Evolutionary conservation across 2,797 vertebrate genomes (phyloP), one percentile per base, ranked within the genome.

Genomic region (Scolopax bukidnonensis): DNA sequence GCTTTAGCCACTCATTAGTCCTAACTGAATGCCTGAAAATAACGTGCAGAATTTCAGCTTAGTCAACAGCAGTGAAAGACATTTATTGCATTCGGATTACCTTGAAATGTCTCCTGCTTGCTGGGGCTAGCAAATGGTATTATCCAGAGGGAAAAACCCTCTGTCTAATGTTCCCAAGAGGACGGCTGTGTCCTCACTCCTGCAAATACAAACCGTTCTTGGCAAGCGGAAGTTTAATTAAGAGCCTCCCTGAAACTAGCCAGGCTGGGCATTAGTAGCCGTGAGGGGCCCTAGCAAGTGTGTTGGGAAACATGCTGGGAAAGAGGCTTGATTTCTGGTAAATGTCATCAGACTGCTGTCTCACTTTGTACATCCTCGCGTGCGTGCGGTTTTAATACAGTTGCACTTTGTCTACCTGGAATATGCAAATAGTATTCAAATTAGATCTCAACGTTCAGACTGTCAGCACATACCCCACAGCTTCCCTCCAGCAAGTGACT

Each of bases 371-470:
- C 54, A 4, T n/a, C 91, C 81, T 88, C 45, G 3, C 3, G 1
- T 4, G 2, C 6, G 24, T 0, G 2, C 13, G 27, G 18, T 85
- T 96, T 86, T 91, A 95, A 78, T 73, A 68, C 24, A 1, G 68
- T 86, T 71, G 81, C 36, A 45, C 82, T 86, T 93, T 93, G 96
- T 96, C 97, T 98, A 97, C 98, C 97, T 98, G 98, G 61, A 93
- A 93, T 96, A 98, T 98, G 98, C 97, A 98, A 98, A 98, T 97
- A 8, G 40, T 57, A 98, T 98, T 97, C 97, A 98, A 97, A 98
- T 98, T 32, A 91, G 94, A 90, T 30, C 92, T 93, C 87, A 32
- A 83, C 36, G 36, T 79, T 91, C 87, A 53, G 94, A 61, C 96
- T 97, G 97, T 96, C 95, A 97, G 97, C 96, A 83, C 80, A 95